Conservation (phyloP, 2,113 vertebrate species). For the Acinonyx jubatus region DNA sequence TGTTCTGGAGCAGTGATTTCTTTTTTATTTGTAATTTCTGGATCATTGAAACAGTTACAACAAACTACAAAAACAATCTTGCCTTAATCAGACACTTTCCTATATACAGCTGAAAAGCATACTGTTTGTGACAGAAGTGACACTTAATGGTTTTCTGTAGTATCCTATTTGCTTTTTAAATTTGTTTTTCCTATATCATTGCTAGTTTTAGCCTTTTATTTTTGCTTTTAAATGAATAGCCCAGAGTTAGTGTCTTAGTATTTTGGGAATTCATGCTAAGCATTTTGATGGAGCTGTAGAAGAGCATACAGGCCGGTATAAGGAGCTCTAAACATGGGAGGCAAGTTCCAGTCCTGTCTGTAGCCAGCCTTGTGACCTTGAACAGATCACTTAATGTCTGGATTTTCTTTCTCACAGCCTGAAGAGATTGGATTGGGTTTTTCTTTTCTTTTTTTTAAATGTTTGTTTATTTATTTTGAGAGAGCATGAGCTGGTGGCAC, state of each 20-base stretch:
- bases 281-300: not conserved
- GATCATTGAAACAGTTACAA: conserved; percentile 10
- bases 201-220: not conserved
- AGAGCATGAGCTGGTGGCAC: too few relatives aligned
- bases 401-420: not conserved
- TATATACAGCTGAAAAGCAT: conserved; percentile 1
- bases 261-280: not conserved
- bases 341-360: not conserved
- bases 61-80: conserved; percentile 13
- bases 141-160: not conserved
- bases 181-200: not conserved
- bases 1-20: not conserved
- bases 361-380: not conserved
- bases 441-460: not conserved
- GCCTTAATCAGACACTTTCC: conserved; percentile 3
- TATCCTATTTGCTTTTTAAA: not conserved
- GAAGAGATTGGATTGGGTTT: conserved; percentile 23
- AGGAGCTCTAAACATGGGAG: not conserved
- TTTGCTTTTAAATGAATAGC: not conserved
- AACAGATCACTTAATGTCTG: not conserved
- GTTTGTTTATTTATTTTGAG: too few relatives aligned
- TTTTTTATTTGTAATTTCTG: conserved; percentile 46
- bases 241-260: not conserved
- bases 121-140: not conserved
- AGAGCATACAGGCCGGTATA: not conserved